These are phyloP conservation scores for Melieria crassipennis DNA, from an alignment of 2,888 invertebrate genomes.

Conservation along the genomic window DNA sequence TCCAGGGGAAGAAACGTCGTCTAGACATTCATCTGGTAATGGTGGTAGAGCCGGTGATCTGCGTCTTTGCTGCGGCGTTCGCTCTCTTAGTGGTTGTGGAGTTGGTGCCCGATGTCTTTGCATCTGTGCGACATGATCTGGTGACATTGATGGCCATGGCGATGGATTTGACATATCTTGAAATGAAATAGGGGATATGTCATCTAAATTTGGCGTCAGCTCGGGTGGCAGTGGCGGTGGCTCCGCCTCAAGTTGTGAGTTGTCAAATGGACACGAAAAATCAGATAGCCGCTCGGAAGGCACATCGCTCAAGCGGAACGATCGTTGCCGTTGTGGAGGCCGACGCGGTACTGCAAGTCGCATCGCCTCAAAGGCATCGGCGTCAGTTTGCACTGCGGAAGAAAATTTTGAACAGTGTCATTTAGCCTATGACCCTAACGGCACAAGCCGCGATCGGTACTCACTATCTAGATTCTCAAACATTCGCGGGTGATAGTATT, in stretches of 20 bases:
- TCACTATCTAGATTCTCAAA: slow-evolving; percentile 37
- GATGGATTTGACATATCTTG: slow-evolving; percentile 16
- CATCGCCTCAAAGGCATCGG: slow-evolving; percentile 24
- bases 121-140: neutral
- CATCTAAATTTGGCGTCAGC: slow-evolving; percentile 14
- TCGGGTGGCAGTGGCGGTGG: slow-evolving; percentile 19
- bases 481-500: slow-evolving; percentile 43
- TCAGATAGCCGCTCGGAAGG: slow-evolving; percentile 37
- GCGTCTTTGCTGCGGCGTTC: neutral
- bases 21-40: slow-evolving; percentile 25
- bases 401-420: neutral
- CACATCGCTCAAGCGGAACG: slow-evolving; percentile 19
- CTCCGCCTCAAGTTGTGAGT: slow-evolving; percentile 9
- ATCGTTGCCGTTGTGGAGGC: slow-evolving; percentile 16
- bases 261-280: slow-evolving; percentile 25
- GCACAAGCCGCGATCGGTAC: neutral
- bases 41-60: neutral
- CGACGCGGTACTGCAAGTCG: slow-evolving; percentile 22
- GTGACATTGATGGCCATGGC: slow-evolving; percentile 18
- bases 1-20: slow-evolving; percentile 17
- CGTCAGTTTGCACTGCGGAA: slow-evolving; percentile 25
- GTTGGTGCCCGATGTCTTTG: neutral
- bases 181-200: slow-evolving; percentile 10
- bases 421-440: neutral
- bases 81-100: neutral